Evolutionary conservation across 2,888 invertebrate species (phyloP), one percentile per base, ranked within the genome.

Genomic region (Anthoptus insignis): DNA sequence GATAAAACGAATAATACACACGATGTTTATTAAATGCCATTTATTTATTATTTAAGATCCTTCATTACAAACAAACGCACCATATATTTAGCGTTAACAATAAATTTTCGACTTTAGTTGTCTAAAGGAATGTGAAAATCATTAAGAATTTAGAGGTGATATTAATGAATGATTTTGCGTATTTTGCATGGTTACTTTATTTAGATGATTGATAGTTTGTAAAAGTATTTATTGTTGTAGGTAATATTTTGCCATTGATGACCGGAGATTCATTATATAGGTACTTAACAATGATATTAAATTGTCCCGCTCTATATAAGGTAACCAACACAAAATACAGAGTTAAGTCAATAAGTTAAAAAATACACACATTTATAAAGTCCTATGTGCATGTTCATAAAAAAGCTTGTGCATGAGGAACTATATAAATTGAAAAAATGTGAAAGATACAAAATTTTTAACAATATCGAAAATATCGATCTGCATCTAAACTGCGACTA

Each of bases 11-110:
- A 34, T 49, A 49, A 49, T 21, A 49, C 47, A 22, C 16, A 21
- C 11, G 61, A 52, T 47, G n/a, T 74, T 81, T 84, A 83, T 78
- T 88, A 80, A 91, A 89, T 90, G 91, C 88, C 87, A 86, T 91
- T 89, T 86, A 84, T 84, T 87, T 81, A 86, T 86, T 91, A 87
- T 80, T 86, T 82, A 87, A 84, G 88, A 86, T 86, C 78, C 80
- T 81, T 84, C 79, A 83, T 86, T 88, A 89, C 87, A 89, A 90
- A 90, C 86, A 91, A 91, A 91, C 90, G 91, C 91, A 90, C 91
- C 91, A 89, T 88, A 87, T 87, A 91, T 84, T 89, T 91, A 91
- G 89, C 91, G 83, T 89, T 89, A 88, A 84, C 82, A 84, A 83
- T 63, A 68, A n/a, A 63, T 56, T 57, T 29, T 68, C 22, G 60